These are phyloP conservation scores for Liasis olivaceus DNA, from an alignment of 2,797 vertebrate genomes.

Conservation along the genomic window DNA sequence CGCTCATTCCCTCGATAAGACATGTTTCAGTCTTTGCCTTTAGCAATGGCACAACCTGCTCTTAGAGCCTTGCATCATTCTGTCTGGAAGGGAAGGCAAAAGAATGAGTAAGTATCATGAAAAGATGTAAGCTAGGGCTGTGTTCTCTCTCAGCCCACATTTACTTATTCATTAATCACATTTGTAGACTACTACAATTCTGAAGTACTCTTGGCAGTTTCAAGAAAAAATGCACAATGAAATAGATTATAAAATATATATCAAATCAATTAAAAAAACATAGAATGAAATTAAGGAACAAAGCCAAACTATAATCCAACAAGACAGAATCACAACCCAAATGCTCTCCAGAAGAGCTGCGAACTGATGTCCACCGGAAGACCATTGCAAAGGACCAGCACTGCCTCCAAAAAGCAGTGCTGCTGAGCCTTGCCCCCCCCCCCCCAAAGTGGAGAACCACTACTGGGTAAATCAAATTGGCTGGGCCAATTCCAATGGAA, in stretches of 20 bases:
- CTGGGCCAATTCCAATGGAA: not conserved
- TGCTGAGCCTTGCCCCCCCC: not conserved
- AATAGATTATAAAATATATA: not conserved
- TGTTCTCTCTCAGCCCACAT: not conserved
- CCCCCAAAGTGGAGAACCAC: too few relatives aligned
- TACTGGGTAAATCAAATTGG: not conserved
- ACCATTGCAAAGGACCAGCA: not conserved
- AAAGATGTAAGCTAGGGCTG: not conserved
- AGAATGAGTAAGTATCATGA: not conserved
- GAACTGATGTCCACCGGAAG: not conserved
- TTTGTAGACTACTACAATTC: not conserved
- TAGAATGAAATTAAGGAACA: not conserved
- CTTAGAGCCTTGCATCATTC: not conserved
- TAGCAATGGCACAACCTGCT: not conserved
- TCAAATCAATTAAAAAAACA: not conserved
- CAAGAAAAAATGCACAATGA: not conserved
- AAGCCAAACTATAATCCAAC: not conserved
- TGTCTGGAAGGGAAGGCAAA: not conserved
- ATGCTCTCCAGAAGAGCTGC: not conserved
- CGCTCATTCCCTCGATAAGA: conserved; percentile 87
- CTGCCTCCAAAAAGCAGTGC: not conserved
- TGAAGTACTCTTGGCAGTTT: not conserved
- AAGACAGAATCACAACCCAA: not conserved
- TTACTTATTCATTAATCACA: not conserved
- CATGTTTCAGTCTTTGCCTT: conserved; percentile 53